Evolutionary conservation across 2,113 vertebrate species (phyloP), one percentile per base, ranked within the genome.

Genomic region (Ascaphus truei): DNA sequence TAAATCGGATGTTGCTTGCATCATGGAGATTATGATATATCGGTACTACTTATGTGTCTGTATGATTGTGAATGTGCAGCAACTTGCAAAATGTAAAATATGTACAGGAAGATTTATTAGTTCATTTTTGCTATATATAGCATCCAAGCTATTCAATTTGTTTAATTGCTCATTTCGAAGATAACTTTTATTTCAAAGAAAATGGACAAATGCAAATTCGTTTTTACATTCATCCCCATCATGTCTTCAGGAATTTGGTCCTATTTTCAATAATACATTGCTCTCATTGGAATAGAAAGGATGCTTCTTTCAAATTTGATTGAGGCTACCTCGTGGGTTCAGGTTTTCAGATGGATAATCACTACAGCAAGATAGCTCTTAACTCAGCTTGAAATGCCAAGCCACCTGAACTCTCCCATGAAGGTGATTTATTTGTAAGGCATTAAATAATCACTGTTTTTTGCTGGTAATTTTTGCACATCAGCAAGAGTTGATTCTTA

Each of bases 251-350:
- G 50, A 63, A 63, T 63, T 51, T 63, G 61, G 51, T 63, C 30
- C 34, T 29, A 51, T 51, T 63, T 63, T 10, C 30, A 15, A 31
- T 41, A n/a, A 51, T 63, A 63, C 50, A 63, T 63, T 63, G 61
- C 29, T 31, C 61, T 63, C 61, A 1, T 15, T 6, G 45, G 61
- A 61, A 51, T 51, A 51, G n/a, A n/a, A n/a, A n/a, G 5, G 45
- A 29, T 34, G 61, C 61, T 34, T 63, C 48, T 63, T 63, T 36
- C 52, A 48, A 65, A 53, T 65, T 16, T 65, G 62, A 65, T 65
- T 65, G 47, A 53, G 50, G 31, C 33, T 20, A 65, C 34, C 62
- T 65, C 48, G 33, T 41, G 62, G 62, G 47, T 53, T 65, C 48
- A 31, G 11, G 33, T 31, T 52, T 53, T 65, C 26, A 52, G 62